Base-by-base conservation (phyloP, 2,113 vertebrate species). In the Rhineura floridana region DNA sequence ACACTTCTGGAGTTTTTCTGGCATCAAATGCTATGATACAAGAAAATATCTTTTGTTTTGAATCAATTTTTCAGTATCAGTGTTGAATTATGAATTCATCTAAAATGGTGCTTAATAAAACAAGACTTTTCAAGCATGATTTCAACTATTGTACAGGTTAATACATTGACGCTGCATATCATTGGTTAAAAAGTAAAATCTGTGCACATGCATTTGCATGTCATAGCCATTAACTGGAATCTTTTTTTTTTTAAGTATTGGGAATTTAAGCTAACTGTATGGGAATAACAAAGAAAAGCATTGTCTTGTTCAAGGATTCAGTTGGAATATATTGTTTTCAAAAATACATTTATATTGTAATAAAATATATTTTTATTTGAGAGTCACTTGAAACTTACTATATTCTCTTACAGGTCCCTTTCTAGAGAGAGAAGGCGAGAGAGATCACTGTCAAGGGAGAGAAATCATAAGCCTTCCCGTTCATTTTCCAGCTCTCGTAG, bases 401-500 rank as follows among this genome's bases (percentile, higher is more conserved):
- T 85, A n/a, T 94, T 0, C 2, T 82, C 48, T 91, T 87, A 50
- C 90, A 99, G 99, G 97, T 99, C 98, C 96, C 95, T 98, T 93
- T 99, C 98, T 93, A 98, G 98, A 98, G 98, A 99, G 93, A 98
- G 96, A 94, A 98, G 98, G 91, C 98, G 98, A 97, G 98, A 99
- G 93, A 97, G 98, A 48, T 99, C 99, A 88, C 95, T 98, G 52
- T 99, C 99, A 92, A 96, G 97, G 94, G 98, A 99, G 93, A 98
- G 98, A 97, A 98, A 97, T 93, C 98, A 97, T 90, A 99, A 99
- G 96, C 98, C 98, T 80, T 98, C 98, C 78, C 97, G 98, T 88
- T 99, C 98, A 48, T 98, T 99, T 90, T 99, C 98, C 92, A 97
- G 98, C 95, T 99, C 98, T 93, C 98, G 98, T 94, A 99, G 98